Evolutionary conservation across 2,888 invertebrate genomes (phyloP).

Genomic region (Diarsia mendica): DNA sequence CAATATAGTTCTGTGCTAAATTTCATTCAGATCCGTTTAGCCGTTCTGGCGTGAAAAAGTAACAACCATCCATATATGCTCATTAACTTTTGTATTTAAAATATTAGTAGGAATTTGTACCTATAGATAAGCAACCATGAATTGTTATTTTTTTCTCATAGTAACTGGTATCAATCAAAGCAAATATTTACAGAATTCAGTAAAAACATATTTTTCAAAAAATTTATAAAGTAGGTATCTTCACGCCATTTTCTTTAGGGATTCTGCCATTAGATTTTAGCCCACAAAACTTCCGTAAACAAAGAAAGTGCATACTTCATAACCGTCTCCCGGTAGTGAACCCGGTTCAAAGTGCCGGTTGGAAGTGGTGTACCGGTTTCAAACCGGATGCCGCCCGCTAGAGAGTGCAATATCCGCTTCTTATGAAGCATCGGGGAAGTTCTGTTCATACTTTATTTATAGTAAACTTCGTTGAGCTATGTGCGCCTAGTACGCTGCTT

Average conservation of each 20-base stretch:
- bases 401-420: slow-evolving; percentile 73
- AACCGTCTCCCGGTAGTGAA: slow-evolving; percentile 46
- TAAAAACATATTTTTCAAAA: background rate
- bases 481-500: slow-evolving; percentile 50
- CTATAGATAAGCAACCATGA: too few species aligned
- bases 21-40: too few species aligned
- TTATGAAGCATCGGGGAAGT: slow-evolving; percentile 56
- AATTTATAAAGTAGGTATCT: background rate
- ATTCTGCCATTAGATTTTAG: background rate
- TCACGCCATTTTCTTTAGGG: background rate
- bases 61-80: too few species aligned
- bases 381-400: slow-evolving; percentile 64
- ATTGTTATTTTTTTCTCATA: background rate
- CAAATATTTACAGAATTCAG: background rate
- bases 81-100: too few species aligned
- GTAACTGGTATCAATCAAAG: background rate
- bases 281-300: slow-evolving; percentile 37
- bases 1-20: too few species aligned
- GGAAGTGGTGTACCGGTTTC: slow-evolving; percentile 65
- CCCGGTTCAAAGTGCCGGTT: slow-evolving; percentile 60
- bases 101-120: too few species aligned
- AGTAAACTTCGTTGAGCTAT: slow-evolving; percentile 52
- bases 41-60: too few species aligned
- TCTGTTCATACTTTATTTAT: slow-evolving; percentile 46
- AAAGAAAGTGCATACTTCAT: slow-evolving; percentile 46